Base-by-base conservation (phyloP, 2,888 invertebrate genomes). In the Acanthosepion pharaonis region DNA sequence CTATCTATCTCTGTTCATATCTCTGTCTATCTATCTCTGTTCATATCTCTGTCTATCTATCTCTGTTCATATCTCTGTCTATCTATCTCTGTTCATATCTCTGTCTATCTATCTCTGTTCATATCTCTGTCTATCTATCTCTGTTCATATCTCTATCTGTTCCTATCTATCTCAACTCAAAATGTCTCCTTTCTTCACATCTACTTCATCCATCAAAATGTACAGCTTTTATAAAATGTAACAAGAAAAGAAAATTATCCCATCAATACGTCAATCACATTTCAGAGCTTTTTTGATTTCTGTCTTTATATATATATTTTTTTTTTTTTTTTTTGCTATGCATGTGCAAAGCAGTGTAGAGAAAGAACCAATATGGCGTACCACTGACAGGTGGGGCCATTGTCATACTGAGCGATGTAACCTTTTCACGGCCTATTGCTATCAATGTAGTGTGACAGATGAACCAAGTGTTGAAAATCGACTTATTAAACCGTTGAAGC, bases 391-490 rank as follows among this genome's bases (percentile, higher is more conserved):
- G 78, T 78, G 78, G 78, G 78, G 78, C 78, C 78, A 78, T 78
- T 78, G 78, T 78, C 78, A 78, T 78, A n/a, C 11, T n/a, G 78
- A 9, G 9, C n/a, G n/a, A 78, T n/a, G 78, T 78, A n/a, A 78
- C 78, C 78, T 78, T 78, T 78, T 78, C 78, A 78, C 78, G n/a
- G 78, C n/a, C 78, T 78, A n/a, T 78, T 15, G 78, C 78, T 78
- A 78, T 78, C 78, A 78, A 78, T 78, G 78, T n/a, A 9, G 78
- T n/a, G 78, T 78, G 78, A 78, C 78, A 78, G 78, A 78, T 78
- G 78, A n/a, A 78, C n/a, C n/a, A 78, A 78, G 78, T 78, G 78
- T 78, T 78, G 78, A 78, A 78, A 78, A 78, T 78, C 78, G 78
- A 78, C n/a, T 11, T 78, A 78, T 78, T 78, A n/a, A 78, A 78